Evolutionary conservation across 2,888 invertebrate genomes (phyloP), one percentile per base, ranked within the genome.

Genomic region (Athalia rosae): DNA sequence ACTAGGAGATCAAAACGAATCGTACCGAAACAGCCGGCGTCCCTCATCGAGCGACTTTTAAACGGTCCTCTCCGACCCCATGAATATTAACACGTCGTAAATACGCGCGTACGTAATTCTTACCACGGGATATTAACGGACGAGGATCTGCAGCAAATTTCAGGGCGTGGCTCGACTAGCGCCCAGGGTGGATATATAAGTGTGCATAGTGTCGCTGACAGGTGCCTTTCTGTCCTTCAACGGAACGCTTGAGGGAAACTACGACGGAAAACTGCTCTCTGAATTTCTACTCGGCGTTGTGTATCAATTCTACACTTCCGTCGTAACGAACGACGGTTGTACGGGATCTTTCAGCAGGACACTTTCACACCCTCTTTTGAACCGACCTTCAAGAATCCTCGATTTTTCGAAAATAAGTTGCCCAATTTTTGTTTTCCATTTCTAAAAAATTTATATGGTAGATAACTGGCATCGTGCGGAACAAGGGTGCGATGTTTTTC

Each of bases 141-240:
- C 9, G 4, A 7, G n/a, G n/a, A 53, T 7, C 53, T 9, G 53
- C 53, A 11, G 53, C 53, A 11, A 9, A n/a, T n/a, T n/a, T 28
- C 53, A 58, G 71, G 71, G 71, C 58, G 71, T 71, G 71, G 58
- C 71, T 71, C 28, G 28, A 28, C 28, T 28, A 28, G 28, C 6
- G 9, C n/a, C n/a, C 53, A n/a, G 53, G 43, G 58, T 58, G 58
- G 43, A 28, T 28, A 28, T 28, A 28, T 58, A 71, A 71, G 56
- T 71, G 71, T 56, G 58, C 71, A 71, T 58, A 71, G 71, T 71
- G 71, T 56, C 71, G 56, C 43, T 58, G 71, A 71, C 71, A 71
- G 71, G 71, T 71, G 56, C 71, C 71, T 58, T 71, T 71, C 71
- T 71, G 56, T 58, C 56, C 56, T 69, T 53, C 69, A 41, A n/a